Conservation (phyloP, 1,140 invertebrate species). For the Caerostris darwini region DNA sequence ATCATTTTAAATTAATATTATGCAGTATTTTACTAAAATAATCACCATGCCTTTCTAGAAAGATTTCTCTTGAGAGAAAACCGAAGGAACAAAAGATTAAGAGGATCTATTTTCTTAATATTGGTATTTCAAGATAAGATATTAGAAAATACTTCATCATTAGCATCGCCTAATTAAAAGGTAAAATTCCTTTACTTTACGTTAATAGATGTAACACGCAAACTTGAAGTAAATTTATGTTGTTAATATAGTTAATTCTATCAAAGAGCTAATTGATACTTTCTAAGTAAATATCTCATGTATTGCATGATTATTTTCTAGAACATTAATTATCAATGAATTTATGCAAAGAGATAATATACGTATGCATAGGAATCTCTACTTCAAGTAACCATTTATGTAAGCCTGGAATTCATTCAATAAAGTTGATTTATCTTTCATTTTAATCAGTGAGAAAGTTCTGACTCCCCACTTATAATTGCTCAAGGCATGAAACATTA, state of each 20-base stretch:
- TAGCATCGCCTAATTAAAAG: not conserved
- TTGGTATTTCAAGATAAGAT: too few species aligned
- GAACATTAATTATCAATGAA: not conserved
- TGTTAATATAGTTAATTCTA: not conserved
- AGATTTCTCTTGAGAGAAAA: too few species aligned
- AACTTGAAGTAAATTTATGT: not conserved
- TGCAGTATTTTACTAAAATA: too few species aligned
- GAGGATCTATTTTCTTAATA: too few species aligned
- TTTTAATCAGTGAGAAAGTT: constrained; percentile 31
- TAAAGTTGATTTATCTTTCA: constrained; percentile 5
- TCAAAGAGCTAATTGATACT: not conserved
- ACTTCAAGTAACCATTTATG: not conserved
- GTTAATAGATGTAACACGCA: not conserved
- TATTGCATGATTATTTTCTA: not conserved
- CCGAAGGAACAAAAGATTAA: too few species aligned
- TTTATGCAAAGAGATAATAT: not conserved
- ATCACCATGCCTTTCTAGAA: too few species aligned
- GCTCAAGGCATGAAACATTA: not conserved
- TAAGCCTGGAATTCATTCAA: not conserved
- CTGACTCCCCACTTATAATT: not conserved
- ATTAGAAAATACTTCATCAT: not conserved
- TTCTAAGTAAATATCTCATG: not conserved
- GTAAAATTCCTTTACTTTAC: not conserved
- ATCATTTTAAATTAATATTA: too few species aligned
- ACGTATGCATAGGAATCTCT: not conserved